phyloP scores from a whole-genome alignment of 2,888 invertebrate genomes.

The Rhagonycha fulva region DNA sequence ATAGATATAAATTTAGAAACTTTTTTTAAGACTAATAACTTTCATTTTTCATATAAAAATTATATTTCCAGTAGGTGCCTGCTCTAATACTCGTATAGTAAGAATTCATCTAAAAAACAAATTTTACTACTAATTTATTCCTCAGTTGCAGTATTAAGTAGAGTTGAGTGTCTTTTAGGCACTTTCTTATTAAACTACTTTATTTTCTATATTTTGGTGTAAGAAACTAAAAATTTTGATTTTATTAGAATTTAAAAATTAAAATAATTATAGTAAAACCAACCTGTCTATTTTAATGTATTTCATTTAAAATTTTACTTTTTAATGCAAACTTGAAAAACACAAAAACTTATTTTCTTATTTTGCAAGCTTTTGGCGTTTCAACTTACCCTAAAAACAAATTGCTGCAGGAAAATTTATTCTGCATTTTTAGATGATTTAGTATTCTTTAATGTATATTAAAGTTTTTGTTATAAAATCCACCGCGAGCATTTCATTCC shows the following conservation, averaged over 20 bases:
- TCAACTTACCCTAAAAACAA: neutral
- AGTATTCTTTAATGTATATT: neutral
- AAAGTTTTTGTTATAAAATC: neutral
- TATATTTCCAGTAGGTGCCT: neutral
- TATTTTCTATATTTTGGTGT: no score
- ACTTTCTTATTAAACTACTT: no score
- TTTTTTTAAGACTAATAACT: neutral
- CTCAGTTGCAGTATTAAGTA: no score
- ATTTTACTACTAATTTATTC: no score
- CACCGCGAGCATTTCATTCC: neutral
- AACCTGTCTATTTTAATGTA: neutral
- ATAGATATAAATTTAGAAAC: neutral
- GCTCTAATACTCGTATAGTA: no score
- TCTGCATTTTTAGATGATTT: neutral
- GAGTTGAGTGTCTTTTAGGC: no score
- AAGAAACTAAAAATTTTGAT: no score
- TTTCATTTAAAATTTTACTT: neutral
- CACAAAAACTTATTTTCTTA: neutral
- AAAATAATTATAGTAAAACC: no score
- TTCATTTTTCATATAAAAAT: neutral
- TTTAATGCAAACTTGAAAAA: neutral
- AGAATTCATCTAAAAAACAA: neutral
- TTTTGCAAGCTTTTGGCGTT: neutral
- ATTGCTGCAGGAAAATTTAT: neutral
- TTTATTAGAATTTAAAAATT: no score